Percentiles rank a stretch among this genome's conserved stretches.
These are phyloP conservation scores for Heliconius hermathena DNA, from an alignment of 1,140 invertebrate genomes.

Conservation along the genomic window DNA sequence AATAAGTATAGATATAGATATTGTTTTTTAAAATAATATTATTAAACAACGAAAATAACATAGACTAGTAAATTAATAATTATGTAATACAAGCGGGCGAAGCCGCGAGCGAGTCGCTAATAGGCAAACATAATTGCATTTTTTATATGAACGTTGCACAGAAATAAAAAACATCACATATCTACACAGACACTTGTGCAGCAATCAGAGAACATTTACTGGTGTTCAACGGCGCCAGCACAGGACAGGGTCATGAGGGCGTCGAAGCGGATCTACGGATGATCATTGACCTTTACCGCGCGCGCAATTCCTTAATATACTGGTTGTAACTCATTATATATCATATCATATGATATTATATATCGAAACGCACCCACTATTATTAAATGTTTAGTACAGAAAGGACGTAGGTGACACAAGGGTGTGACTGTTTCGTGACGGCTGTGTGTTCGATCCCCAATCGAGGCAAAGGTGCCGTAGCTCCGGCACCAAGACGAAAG, in stretches of 20 bases:
- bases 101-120: no score
- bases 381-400: constrained; percentile 4
- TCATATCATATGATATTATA: constrained; percentile 21
- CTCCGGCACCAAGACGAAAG: background rate
- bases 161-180: background rate
- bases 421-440: no score
- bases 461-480: no score
- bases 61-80: no score
- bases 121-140: background rate
- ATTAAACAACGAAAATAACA: no score
- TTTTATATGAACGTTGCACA: background rate
- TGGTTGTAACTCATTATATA: constrained; percentile 72
- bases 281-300: constrained; percentile 79
- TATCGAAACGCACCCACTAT: constrained; percentile 28
- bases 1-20: no score
- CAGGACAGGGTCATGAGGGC: constrained; percentile 77
- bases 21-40: no score
- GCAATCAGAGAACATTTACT: constrained; percentile 28
- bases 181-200: background rate
- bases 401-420: no score
- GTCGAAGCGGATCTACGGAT: constrained; percentile 79
- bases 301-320: constrained; percentile 65
- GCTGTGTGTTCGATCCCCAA: no score
- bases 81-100: no score
- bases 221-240: constrained; percentile 55